A percentile compares a stretch with the other conserved stretches of the same genome.
These are phyloP conservation scores for Catocala fraxini DNA, from an alignment of 2,888 invertebrate genomes.

Conservation along the genomic window DNA sequence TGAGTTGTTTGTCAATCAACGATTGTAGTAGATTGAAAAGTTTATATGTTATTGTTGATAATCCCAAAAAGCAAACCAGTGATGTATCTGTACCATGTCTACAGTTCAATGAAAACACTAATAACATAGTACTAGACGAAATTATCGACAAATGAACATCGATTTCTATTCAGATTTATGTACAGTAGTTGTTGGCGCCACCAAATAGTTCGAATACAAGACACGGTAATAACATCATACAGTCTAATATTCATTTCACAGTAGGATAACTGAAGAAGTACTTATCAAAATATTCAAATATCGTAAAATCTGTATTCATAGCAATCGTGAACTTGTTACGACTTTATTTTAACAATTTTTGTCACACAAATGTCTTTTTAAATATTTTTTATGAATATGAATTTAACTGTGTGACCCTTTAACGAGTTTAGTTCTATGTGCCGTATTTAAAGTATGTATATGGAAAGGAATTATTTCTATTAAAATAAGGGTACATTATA, in stretches of 20 bases:
- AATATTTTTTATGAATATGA: slow-evolving; percentile 49
- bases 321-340: slow-evolving; percentile 58
- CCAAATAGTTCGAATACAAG: slow-evolving; percentile 19
- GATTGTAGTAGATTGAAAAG: too few species aligned
- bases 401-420: slow-evolving; percentile 37
- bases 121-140: background rate
- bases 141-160: background rate
- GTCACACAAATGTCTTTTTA: slow-evolving; percentile 38
- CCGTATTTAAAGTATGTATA: too few species aligned
- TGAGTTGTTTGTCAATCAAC: too few species aligned
- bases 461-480: too few species aligned
- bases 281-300: slow-evolving; percentile 50
- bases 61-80: background rate
- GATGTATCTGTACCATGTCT: background rate
- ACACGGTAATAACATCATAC: slow-evolving; percentile 20
- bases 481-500: too few species aligned
- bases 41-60: too few species aligned
- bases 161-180: slow-evolving; percentile 4
- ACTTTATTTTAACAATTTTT: slow-evolving; percentile 60
- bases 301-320: slow-evolving; percentile 67
- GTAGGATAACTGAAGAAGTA: slow-evolving; percentile 37
- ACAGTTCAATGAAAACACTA: background rate
- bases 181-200: slow-evolving; percentile 42
- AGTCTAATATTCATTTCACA: slow-evolving; percentile 35
- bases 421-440: background rate